Conservation (phyloP, 2,797 vertebrate genomes). For the Pipistrellus pipistrellus region DNA sequence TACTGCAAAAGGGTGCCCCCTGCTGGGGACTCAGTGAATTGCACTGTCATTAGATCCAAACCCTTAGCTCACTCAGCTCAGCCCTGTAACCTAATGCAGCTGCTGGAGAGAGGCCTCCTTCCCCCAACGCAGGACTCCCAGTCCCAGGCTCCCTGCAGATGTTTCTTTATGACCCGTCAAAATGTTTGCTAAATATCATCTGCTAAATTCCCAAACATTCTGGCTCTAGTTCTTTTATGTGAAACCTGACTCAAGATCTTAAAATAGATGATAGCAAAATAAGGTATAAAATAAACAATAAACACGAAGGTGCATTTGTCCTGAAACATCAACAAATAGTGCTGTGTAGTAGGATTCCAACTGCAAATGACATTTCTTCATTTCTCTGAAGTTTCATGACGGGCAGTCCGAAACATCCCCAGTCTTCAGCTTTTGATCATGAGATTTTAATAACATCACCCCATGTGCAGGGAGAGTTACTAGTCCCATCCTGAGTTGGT, state of each 20-base stretch:
- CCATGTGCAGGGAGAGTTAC: neutral
- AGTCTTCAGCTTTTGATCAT: neutral
- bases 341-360: neutral
- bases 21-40: conserved; percentile 86
- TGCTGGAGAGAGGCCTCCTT: conserved; percentile 66
- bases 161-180: conserved; percentile 83
- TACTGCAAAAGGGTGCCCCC: conserved; percentile 89
- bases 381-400: neutral
- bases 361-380: neutral
- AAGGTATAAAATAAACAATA: conserved; percentile 57
- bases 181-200: conserved; percentile 84
- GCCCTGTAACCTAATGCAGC: conserved; percentile 82
- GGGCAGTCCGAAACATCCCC: neutral
- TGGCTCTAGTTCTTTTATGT: conserved; percentile 78
- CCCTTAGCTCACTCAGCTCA: neutral
- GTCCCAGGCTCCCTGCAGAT: conserved; percentile 76
- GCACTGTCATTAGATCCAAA: conserved; percentile 27
- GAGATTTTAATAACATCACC: neutral
- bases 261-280: conserved; percentile 78
- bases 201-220: conserved; percentile 82
- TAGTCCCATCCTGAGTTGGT: neutral
- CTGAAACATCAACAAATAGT: conserved; percentile 33
- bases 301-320: conserved; percentile 51
- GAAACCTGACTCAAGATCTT: conserved; percentile 76
- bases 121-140: conserved; percentile 42